Base-by-base conservation (phyloP, 1,140 invertebrate species). In the Drosophila nasuta region DNA sequence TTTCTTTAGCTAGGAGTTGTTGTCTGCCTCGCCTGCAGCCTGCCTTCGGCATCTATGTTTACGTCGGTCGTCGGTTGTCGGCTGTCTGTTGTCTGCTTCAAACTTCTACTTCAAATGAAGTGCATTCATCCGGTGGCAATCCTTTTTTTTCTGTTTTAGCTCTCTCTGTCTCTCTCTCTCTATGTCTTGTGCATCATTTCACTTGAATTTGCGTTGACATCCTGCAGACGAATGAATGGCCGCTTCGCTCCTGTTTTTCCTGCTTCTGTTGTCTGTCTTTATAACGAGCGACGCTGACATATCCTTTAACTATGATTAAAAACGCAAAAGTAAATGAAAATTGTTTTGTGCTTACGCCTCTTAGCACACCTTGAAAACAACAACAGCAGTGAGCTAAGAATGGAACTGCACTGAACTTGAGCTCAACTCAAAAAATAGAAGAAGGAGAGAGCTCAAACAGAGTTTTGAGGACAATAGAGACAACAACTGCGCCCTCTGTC, bases 301-400 rank as follows among this genome's bases (percentile, higher is more conserved):
- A 89, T 88, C 85, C 85, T 89, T 88, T 88, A 89, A 81, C 68
- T 86, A 81, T 89, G 85, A 89, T 89, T 89, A 89, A 89, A 89
- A 89, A 89, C 81, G 78, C 70, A 85, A 82, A 81, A 81, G 78
- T 74, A 90, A 89, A 89, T 83, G 82, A 87, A 89, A 85, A 89
- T 82, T 89, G 85, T 89, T 89, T 89, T 80, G 81, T 89, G 75
- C 85, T 85, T 81, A 89, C 85, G 85, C 85, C 85, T 89, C 85
- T 89, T 85, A 89, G 75, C 85, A 89, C 85, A 89, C 85, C 85
- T 89, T 89, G 85, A 89, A 89, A 71, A 77, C 68, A 69, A 80
- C 68, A 54, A 38, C 48, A 68, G 56, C 8, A 54, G 15, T 10
- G 58, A 30, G 6, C 25, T 28, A 20, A 45, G 46, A 51, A 43